Evolutionary conservation across 1,140 invertebrate genomes (phyloP), one percentile per base, ranked within the genome.

Genomic region (Bombus picipes): DNA sequence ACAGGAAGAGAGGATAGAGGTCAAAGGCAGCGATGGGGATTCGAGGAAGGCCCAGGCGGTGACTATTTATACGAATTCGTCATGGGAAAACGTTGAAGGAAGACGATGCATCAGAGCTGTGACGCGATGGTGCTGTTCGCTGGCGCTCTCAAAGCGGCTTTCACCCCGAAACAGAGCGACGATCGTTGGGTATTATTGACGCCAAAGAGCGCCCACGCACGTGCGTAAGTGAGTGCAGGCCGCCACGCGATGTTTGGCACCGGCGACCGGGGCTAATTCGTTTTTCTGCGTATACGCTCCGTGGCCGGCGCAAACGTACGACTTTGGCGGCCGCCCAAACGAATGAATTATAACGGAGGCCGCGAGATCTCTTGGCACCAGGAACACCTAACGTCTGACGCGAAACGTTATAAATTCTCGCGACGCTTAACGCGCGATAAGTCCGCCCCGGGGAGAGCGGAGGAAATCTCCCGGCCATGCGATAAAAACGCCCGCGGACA

Each of bases 51-150:
- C 47, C 0, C 1, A 25, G 34, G 43, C 53, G 37, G 28, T 3
- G 65, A 85, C 89, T 90, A 90, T 90, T 90, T 90, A 90, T 90
- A 90, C 82, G 86, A 88, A 88, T 90, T 89, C 89, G 89, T 88
- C 88, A 90, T 89, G 87, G 89, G 86, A 81, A 41, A 89, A 70
- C 41, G 76, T 87, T 81, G 71, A 57, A 62, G 75, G 85, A 88
- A 73, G 86, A 72, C 87, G 83, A 90, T 79, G 88, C 78, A 68
- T 80, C 79, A 66, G 73, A 28, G 59, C 25, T n/a, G 59, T 53
- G 47, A 53, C 47, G 25, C 34, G 65, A 13, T 73, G 62, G 32
- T 53, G 71, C 47, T 53, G 47, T 53, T 53, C 79, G 41, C 80
- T 73, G 34, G 73, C 47, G 65, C 47, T 53, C 78, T 79, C 88